Evolutionary conservation across 1,140 invertebrate species (phyloP).

Genomic region (Meloidogyne hapla): DNA sequence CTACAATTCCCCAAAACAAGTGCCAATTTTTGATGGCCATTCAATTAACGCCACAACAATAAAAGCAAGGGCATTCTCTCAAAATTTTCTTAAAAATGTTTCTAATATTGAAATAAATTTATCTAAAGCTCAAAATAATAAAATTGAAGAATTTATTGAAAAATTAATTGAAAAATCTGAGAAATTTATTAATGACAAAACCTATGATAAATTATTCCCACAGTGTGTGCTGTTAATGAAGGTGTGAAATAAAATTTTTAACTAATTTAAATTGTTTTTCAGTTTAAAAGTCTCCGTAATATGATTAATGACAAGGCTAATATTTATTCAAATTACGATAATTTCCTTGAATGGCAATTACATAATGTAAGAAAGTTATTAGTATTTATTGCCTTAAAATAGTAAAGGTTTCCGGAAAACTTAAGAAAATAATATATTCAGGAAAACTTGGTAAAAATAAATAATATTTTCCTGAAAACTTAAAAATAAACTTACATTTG

Average conservation of each 20-base stretch:
- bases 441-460: too few species aligned
- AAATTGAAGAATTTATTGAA: neutral
- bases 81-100: neutral
- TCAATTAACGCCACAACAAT: neutral
- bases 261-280: neutral
- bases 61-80: neutral
- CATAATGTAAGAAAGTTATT: slow-evolving; percentile 2
- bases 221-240: slow-evolving; percentile 10
- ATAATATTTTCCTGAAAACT: too few species aligned
- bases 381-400: too few species aligned
- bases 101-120: neutral
- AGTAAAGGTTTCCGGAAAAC: too few species aligned
- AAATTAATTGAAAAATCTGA: slow-evolving; percentile 14
- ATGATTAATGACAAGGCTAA: neutral
- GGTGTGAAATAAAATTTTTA: neutral
- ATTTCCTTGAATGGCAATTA: slow-evolving; percentile 9
- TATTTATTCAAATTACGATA: slow-evolving; percentile 14
- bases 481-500: too few species aligned
- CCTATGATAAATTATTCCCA: slow-evolving; percentile 8
- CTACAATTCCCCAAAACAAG: slow-evolving; percentile 18
- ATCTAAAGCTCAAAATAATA: neutral
- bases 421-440: too few species aligned
- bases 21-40: neutral
- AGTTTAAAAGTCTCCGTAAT: slow-evolving; percentile 16
- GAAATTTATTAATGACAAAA: slow-evolving; percentile 4